Percentiles rank a stretch among this genome's conserved stretches.
Conservation (phyloP, 2,888 invertebrate genomes). For the Drosophila paramelanica region DNA sequence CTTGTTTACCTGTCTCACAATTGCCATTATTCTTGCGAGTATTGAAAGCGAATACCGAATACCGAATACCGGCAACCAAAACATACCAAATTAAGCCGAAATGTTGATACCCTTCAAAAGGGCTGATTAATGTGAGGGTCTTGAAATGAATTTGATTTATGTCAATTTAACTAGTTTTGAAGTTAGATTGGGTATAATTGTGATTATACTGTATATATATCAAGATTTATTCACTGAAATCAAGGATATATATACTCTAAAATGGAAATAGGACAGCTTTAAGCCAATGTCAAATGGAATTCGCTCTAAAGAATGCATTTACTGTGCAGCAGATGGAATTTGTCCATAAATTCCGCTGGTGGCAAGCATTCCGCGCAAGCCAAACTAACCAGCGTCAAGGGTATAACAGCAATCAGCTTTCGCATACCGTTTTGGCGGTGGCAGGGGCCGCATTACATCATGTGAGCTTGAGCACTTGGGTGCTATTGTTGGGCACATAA, state of each 20-base stretch:
- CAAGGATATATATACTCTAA: no score
- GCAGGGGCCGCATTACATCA: slow-evolving; percentile 61
- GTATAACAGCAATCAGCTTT: slow-evolving; percentile 58
- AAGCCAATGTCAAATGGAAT: no score
- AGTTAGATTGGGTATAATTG: no score
- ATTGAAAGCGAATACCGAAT: slow-evolving; percentile 57
- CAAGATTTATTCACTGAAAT: no score
- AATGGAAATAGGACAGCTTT: no score
- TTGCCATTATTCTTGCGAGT: slow-evolving; percentile 72
- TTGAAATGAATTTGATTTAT: not conserved
- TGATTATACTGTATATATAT: no score
- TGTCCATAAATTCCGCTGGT: not conserved
- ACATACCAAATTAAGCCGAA: slow-evolving; percentile 7
- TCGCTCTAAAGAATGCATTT: not conserved
- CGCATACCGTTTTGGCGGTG: slow-evolving; percentile 49
- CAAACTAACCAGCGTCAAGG: slow-evolving; percentile 20
- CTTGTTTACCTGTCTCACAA: slow-evolving; percentile 65
- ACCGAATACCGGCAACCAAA: slow-evolving; percentile 9
- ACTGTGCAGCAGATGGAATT: slow-evolving; percentile 4
- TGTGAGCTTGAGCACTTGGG: slow-evolving; percentile 66
- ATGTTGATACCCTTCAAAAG: slow-evolving; percentile 26
- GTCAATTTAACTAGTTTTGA: not conserved
- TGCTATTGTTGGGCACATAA: slow-evolving; percentile 76
- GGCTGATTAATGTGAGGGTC: not conserved
- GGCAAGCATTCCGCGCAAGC: not conserved